phyloP scores from a whole-genome alignment of 2,888 invertebrate genomes.

The Andricus quercusramuli region DNA sequence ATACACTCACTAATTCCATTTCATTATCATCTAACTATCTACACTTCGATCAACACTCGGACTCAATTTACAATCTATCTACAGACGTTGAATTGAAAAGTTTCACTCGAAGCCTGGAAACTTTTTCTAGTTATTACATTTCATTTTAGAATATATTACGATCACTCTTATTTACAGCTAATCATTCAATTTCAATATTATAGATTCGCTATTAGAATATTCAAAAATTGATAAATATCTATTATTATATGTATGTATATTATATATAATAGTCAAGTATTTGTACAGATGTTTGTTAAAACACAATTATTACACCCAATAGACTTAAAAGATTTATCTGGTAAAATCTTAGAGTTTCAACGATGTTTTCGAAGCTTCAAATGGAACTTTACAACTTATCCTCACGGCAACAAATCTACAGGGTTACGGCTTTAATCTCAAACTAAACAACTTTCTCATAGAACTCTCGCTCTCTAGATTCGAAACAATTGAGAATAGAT shows the following conservation, averaged over 20 bases:
- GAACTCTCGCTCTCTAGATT: constrained; percentile 18
- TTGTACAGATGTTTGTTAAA: constrained; percentile 4
- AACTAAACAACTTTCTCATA: constrained; percentile 28
- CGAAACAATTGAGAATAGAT: constrained; percentile 33
- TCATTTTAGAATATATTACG: constrained; percentile 16
- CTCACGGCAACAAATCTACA: constrained; percentile 27
- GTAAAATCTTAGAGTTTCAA: background rate
- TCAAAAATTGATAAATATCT: constrained; percentile 7
- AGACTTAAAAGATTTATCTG: background rate
- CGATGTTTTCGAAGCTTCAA: background rate
- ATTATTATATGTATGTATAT: background rate
- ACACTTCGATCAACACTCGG: constrained; percentile 31
- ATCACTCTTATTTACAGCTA: background rate
- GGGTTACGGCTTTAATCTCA: background rate
- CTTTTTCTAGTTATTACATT: background rate
- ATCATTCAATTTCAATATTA: background rate
- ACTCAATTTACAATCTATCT: constrained; percentile 35
- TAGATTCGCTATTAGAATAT: background rate
- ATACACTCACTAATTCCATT: background rate
- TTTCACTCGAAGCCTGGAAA: constrained; percentile 7
- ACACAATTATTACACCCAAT: constrained; percentile 6
- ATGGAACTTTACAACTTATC: constrained; percentile 32
- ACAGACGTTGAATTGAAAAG: constrained; percentile 10
- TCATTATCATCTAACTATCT: constrained; percentile 20
- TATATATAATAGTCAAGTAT: constrained; percentile 1